A percentile compares a stretch with the other conserved stretches of the same genome.
Conservation (phyloP, 1,140 invertebrate genomes). For the Lineus longissimus region DNA sequence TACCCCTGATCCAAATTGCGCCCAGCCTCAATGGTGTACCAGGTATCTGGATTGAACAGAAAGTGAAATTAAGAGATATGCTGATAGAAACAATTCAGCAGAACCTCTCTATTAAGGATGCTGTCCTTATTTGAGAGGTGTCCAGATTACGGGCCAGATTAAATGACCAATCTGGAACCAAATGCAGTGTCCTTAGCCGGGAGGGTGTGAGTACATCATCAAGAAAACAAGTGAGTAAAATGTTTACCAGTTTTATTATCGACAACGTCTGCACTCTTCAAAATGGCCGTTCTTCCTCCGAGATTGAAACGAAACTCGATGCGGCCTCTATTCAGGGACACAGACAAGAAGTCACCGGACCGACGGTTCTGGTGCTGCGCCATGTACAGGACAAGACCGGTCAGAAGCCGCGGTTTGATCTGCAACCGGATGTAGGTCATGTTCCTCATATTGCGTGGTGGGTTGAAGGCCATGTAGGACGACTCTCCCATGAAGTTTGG, state of each 20-base stretch:
- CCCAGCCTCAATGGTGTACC: background rate
- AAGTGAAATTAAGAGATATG: too few species aligned
- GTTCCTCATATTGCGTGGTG: slow-evolving; percentile 3
- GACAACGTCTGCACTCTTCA: background rate
- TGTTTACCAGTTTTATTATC: background rate
- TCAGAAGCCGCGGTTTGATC: slow-evolving; percentile 3
- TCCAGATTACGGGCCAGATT: too few species aligned
- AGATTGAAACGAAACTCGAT: slow-evolving; percentile 14
- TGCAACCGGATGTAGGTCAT: background rate
- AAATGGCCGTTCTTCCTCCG: background rate
- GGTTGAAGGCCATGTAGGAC: slow-evolving; percentile 9
- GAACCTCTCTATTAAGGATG: too few species aligned
- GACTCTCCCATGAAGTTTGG: slow-evolving; percentile 7
- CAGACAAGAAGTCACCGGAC: slow-evolving; percentile 11
- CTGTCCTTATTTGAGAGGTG: too few species aligned
- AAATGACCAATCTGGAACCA: too few species aligned
- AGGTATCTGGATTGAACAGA: background rate
- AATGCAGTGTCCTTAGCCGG: too few species aligned
- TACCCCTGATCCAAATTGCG: background rate
- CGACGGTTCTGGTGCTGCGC: slow-evolving; percentile 5
- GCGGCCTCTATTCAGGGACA: background rate
- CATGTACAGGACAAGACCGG: slow-evolving; percentile 10
- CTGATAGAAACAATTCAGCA: too few species aligned
- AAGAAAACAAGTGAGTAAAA: too few species aligned
- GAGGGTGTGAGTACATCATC: too few species aligned